phyloP scores from a whole-genome alignment of 2,113 vertebrate genomes.

The Mionectes macconnelli region DNA sequence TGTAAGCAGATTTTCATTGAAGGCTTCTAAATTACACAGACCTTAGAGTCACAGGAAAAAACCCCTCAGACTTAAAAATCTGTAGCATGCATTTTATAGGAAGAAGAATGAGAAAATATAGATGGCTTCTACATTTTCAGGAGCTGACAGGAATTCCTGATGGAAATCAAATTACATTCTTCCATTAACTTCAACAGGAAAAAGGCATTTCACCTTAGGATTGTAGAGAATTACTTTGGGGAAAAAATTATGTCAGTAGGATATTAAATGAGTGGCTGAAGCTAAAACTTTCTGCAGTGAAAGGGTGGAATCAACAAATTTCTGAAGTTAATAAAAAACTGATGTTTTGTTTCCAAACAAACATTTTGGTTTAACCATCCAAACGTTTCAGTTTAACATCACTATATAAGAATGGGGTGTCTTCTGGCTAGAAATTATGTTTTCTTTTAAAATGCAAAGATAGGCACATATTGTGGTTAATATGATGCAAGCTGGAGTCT shows the following conservation, averaged over 20 bases:
- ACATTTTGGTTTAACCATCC: neutral
- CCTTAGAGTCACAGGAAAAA: neutral
- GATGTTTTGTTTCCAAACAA: neutral
- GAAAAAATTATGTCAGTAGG: neutral
- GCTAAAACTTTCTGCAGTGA: neutral
- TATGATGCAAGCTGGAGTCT: constrained; percentile 30
- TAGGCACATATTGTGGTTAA: constrained; percentile 7
- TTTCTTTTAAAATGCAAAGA: constrained; percentile 28
- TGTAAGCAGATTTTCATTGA: neutral
- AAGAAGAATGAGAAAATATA: neutral
- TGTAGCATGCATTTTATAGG: neutral
- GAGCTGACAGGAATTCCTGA: neutral
- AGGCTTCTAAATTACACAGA: neutral
- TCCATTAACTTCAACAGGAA: neutral
- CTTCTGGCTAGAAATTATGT: neutral
- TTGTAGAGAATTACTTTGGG: neutral
- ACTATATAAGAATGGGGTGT: neutral
- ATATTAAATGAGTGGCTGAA: neutral
- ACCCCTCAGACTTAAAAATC: neutral
- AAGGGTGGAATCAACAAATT: neutral
- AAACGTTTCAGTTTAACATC: neutral
- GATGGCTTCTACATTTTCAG: neutral
- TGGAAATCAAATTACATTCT: neutral
- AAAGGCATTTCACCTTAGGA: neutral
- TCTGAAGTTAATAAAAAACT: neutral